Conservation (phyloP, 2,888 invertebrate species). For the Eupithecia subfuscata region DNA sequence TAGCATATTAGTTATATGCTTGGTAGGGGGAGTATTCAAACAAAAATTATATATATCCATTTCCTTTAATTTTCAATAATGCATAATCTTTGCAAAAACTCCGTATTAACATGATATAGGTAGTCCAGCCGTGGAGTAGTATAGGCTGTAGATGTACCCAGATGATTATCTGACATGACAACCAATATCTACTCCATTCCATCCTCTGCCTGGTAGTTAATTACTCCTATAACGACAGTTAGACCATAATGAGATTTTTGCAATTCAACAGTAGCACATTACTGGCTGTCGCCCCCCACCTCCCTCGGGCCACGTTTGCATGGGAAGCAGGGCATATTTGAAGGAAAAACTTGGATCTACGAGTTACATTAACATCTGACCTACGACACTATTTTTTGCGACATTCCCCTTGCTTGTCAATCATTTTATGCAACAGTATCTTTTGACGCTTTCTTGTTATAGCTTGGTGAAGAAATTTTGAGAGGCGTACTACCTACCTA, state of each 20-base stretch:
- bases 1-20: too few relatives aligned
- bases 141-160: too few relatives aligned
- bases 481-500: too few relatives aligned
- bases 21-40: too few relatives aligned
- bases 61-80: too few relatives aligned
- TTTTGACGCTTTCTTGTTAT: too few relatives aligned
- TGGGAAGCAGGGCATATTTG: constrained; percentile 8
- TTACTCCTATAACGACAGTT: constrained; percentile 83
- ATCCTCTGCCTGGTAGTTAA: constrained; percentile 67
- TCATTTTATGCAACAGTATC: too few relatives aligned
- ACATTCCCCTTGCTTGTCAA: background rate
- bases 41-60: too few relatives aligned
- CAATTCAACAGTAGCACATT: constrained; percentile 83
- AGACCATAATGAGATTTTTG: constrained; percentile 83
- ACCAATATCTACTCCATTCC: constrained; percentile 49
- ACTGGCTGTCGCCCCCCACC: constrained; percentile 72
- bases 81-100: too few relatives aligned
- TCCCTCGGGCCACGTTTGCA: constrained; percentile 46
- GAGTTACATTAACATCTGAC: background rate
- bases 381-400: background rate
- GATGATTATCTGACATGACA: background rate
- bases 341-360: background rate
- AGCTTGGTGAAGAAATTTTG: too few relatives aligned
- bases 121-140: too few relatives aligned
- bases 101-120: too few relatives aligned